A percentile compares a stretch with the other conserved stretches of the same genome.
phyloP scores from a whole-genome alignment of 2,888 invertebrate genomes.

The Dione juno region DNA sequence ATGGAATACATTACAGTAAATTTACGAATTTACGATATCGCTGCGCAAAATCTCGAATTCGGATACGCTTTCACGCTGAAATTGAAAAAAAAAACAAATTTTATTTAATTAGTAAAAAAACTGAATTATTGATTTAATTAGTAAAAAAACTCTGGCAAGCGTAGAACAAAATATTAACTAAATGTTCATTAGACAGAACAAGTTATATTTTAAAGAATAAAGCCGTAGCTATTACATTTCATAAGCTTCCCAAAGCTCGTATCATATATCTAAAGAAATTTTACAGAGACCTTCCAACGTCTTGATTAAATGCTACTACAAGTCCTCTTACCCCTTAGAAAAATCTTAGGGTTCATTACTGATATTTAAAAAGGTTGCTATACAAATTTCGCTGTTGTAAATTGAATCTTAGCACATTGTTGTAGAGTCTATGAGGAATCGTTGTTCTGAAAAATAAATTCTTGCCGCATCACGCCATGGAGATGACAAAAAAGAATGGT shows the following conservation, averaged over 20 bases:
- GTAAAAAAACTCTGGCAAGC: background rate
- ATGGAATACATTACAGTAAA: too few relatives aligned
- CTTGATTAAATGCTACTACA: constrained; percentile 71
- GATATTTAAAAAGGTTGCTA: constrained; percentile 42
- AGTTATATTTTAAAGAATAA: constrained; percentile 2
- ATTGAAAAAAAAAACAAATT: too few relatives aligned
- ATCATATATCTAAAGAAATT: constrained; percentile 31
- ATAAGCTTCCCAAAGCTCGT: constrained; percentile 23
- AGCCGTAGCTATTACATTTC: constrained; percentile 6
- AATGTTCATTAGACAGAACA: background rate
- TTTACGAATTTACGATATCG: too few relatives aligned
- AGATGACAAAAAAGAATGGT: constrained; percentile 63
- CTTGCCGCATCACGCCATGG: constrained; percentile 46
- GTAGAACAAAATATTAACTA: background rate
- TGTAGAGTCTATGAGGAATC: constrained; percentile 9
- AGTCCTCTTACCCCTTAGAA: constrained; percentile 64
- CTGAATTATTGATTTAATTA: too few relatives aligned
- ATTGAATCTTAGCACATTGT: background rate
- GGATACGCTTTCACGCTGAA: too few relatives aligned
- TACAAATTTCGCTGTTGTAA: constrained; percentile 16
- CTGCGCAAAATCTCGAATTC: too few relatives aligned
- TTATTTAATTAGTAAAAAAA: too few relatives aligned
- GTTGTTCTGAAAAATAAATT: constrained; percentile 18
- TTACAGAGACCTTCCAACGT: constrained; percentile 45
- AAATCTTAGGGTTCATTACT: constrained; percentile 72